Percentiles rank a stretch among this genome's conserved stretches.
Evolutionary conservation across 1,140 invertebrate genomes (phyloP).

Genomic region (Teleopsis dalmanni): DNA sequence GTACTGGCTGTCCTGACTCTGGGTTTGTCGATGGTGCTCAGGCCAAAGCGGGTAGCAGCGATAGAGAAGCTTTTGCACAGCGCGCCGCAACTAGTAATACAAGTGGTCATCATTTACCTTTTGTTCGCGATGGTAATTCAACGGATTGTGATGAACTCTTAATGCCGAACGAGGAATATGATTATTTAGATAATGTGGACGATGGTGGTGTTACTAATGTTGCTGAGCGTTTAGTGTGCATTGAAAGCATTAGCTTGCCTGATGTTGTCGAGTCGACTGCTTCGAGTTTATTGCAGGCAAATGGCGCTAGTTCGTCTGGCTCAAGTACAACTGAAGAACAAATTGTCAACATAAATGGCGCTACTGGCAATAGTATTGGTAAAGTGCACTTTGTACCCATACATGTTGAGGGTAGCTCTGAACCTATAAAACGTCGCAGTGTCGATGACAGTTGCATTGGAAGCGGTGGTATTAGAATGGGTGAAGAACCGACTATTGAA

Average conservation of each 20-base stretch:
- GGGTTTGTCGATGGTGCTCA: constrained; percentile 24
- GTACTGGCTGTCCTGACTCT: constrained; percentile 37
- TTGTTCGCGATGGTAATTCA: constrained; percentile 35
- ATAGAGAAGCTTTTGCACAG: neutral
- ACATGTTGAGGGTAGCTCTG: constrained; percentile 30
- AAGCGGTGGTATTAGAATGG: constrained; percentile 8
- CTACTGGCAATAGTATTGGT: constrained; percentile 30
- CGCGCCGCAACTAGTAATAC: constrained; percentile 12
- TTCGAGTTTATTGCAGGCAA: constrained; percentile 7
- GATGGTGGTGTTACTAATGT: constrained; percentile 9
- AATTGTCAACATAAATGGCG: constrained; percentile 16
- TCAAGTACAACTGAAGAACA: constrained; percentile 16
- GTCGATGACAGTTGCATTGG: constrained; percentile 20
- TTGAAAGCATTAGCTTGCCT: constrained; percentile 43
- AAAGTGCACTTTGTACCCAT: constrained; percentile 43
- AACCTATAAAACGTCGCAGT: constrained; percentile 22
- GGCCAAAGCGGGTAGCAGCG: neutral
- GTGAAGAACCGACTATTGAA: constrained; percentile 26
- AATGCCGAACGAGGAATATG: constrained; percentile 39
- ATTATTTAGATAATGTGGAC: constrained; percentile 30
- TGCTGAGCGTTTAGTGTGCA: constrained; percentile 37
- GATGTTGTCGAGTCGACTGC: constrained; percentile 44
- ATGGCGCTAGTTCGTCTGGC: constrained; percentile 6
- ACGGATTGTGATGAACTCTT: constrained; percentile 34
- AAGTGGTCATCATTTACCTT: constrained; percentile 18